Evolutionary conservation across 2,113 vertebrate species (phyloP), one percentile per base, ranked within the genome.

Genomic region (Nycticorax nycticorax): DNA sequence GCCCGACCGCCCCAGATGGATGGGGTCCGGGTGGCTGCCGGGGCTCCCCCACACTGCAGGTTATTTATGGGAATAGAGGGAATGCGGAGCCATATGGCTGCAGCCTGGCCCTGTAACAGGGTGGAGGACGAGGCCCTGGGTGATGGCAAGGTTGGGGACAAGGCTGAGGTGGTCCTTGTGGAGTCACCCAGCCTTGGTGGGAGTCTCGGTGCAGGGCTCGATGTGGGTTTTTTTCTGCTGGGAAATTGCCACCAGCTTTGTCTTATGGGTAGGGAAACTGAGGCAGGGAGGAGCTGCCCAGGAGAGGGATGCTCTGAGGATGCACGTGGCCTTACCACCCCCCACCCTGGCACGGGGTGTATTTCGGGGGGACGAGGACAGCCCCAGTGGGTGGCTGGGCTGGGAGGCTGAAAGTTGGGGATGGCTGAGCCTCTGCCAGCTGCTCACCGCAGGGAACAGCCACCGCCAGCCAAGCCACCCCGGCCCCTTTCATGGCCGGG

Each of bases 1-100:
- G 63, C 45, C 23, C 1, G 3, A 19, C 21, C 2, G 0, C 28
- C 77, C 26, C 4, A 4, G 33, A 35, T 27, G 59, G 48, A 8
- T 0, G 0, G 21, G 37, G 21, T 12, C 12, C 0, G 5, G 21
- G 47, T 30, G 47, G 53, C 45, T 10, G 5, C 47, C 3, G 9
- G 19, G 39, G 22, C 35, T 47, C 32, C 64, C 52, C 21, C 11
- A 23, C 6, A 4, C 48, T 7, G 3, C 1, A 1, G 2, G 56
- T 89, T 92, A 43, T 94, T 92, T 63, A 48, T 47, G 79, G 74
- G 71, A 90, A 72, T 76, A 85, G 75, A 82, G 67, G 47, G 66
- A 88, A 72, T 2, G 12, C 2, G 8, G 39, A 85, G 20, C 66
- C 81, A 82, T 82, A 60, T 92, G 90, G 77, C 53, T 17, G 1